Evolutionary conservation across 2,797 vertebrate species (phyloP), one percentile per base, ranked within the genome.

Genomic region (Australoheros facetus): DNA sequence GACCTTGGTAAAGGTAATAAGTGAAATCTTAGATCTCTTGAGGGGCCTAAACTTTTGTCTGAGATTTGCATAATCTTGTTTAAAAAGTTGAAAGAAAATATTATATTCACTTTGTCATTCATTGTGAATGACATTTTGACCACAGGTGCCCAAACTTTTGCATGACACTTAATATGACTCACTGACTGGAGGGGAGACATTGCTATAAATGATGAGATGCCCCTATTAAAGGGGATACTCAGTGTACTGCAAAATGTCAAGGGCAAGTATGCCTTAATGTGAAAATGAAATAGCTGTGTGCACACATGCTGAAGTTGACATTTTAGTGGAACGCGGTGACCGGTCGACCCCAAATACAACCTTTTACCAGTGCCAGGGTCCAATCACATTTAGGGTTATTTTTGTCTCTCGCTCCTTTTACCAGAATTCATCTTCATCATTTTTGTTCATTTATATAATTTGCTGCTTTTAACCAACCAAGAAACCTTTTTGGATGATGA

Each of bases 161-260:
- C 64, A 53, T 32, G 64, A 12, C 45, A 32, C 45, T 69, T 45
- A 53, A 23, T 69, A 53, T 69, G 64, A 69, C 64, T 73, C 39
- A 57, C 26, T 62, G 76, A 86, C 64, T 75, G 19, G 8, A 85
- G 75, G 34, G 34, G n/a, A 28, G 76, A 32, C 9, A 56, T 87
- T 77, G 66, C 83, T 72, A 74, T 81, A 83, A 84, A 88, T 80
- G 76, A 86, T 82, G 71, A 86, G 70, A 62, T 73, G 70, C 83
- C 79, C 80, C 77, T 82, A 84, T 89, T 88, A 87, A 87, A 85
- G 73, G 48, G 71, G 45, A 81, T 26, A 84, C 78, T 87, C 78
- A 77, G 79, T 58, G 30, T 60, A 81, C 86, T 14, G 26, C 26
- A 71, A 88, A 92, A 93, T 92, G 87, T 91, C 91, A 90, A 92